A percentile compares a stretch with the other conserved stretches of the same genome.
These are phyloP conservation scores for Lordiphosa fenestrarum DNA, from an alignment of 2,888 invertebrate genomes.

Conservation along the genomic window DNA sequence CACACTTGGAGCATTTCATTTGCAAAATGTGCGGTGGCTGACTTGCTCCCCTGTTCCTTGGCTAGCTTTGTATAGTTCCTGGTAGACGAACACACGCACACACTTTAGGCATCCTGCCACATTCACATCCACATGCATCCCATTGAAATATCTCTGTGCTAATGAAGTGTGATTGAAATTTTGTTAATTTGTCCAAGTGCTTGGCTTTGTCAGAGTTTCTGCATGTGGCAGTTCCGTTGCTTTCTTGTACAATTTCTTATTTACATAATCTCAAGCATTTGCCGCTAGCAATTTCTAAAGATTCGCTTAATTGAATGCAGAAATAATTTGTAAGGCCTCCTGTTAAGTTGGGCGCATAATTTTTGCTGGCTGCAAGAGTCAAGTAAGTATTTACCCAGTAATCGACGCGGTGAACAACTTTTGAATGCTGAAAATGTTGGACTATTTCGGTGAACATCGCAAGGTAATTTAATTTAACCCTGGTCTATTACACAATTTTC, in stretches of 20 bases:
- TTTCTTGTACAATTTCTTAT: constrained; percentile 41
- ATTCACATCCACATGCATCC: constrained; percentile 13
- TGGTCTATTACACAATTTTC: constrained; percentile 55
- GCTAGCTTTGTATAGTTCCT: constrained; percentile 21
- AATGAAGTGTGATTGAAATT: constrained; percentile 77
- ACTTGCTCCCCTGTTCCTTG: constrained; percentile 6
- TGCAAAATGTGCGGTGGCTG: constrained; percentile 33
- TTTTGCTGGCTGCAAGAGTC: constrained; percentile 9
- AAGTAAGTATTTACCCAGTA: not conserved
- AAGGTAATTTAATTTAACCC: constrained; percentile 56
- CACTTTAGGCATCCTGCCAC: constrained; percentile 2
- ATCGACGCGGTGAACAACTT: constrained; percentile 3
- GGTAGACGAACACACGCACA: constrained; percentile 5
- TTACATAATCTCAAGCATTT: constrained; percentile 43
- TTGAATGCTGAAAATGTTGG: too few species aligned
- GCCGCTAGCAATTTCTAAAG: constrained; percentile 38
- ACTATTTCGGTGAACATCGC: constrained; percentile 20
- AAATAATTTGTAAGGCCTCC: constrained; percentile 43
- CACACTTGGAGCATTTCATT: constrained; percentile 38
- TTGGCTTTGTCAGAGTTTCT: constrained; percentile 21
- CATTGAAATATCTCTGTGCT: constrained; percentile 62
- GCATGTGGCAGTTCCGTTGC: constrained; percentile 20
- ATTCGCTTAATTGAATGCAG: constrained; percentile 41
- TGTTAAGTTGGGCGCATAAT: constrained; percentile 32
- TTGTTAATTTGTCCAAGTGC: constrained; percentile 74